Conservation (phyloP, 2,113 vertebrate genomes). For the Pachyramphus minor region DNA sequence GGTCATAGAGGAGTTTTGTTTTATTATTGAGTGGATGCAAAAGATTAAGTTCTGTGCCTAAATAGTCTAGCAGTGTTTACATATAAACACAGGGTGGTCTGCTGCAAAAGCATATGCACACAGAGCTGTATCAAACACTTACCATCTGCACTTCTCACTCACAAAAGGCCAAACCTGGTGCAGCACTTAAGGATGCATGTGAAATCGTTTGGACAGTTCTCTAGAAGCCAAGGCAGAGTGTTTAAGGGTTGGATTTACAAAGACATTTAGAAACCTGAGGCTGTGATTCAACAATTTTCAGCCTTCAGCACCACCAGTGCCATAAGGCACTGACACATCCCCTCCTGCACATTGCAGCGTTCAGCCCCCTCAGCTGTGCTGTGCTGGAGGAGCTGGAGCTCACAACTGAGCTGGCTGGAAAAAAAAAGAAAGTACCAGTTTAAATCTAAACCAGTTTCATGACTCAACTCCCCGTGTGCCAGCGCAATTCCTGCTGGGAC, state of each 20-base stretch:
- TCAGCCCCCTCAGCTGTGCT: conserved; percentile 32
- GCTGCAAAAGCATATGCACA: conserved; percentile 58
- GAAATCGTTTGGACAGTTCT: conserved; percentile 3
- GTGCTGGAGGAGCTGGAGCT: conserved; percentile 2
- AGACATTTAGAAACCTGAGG: conserved; percentile 23
- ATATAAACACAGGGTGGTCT: conserved; percentile 63
- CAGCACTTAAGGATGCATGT: not conserved
- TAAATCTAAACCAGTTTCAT: not conserved
- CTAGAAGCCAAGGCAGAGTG: conserved; percentile 20
- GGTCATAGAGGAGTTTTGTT: not conserved
- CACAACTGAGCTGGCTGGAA: not conserved
- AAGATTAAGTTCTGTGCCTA: conserved; percentile 51
- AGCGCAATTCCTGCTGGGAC: not conserved
- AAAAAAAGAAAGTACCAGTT: not conserved
- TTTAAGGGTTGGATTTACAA: conserved; percentile 35
- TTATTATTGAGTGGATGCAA: conserved; percentile 14
- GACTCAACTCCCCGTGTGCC: not conserved
- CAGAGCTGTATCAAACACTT: conserved; percentile 41
- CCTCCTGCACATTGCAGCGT: not conserved
- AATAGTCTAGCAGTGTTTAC: conserved; percentile 58
- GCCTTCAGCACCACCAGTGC: conserved; percentile 23
- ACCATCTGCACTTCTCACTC: conserved; percentile 63
- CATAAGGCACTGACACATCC: conserved; percentile 57
- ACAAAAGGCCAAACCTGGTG: conserved; percentile 48
- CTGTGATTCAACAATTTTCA: conserved; percentile 52